Percentiles rank a stretch among this genome's conserved stretches.
Conservation (phyloP, 2,888 invertebrate species). For the Candidula unifasciata region DNA sequence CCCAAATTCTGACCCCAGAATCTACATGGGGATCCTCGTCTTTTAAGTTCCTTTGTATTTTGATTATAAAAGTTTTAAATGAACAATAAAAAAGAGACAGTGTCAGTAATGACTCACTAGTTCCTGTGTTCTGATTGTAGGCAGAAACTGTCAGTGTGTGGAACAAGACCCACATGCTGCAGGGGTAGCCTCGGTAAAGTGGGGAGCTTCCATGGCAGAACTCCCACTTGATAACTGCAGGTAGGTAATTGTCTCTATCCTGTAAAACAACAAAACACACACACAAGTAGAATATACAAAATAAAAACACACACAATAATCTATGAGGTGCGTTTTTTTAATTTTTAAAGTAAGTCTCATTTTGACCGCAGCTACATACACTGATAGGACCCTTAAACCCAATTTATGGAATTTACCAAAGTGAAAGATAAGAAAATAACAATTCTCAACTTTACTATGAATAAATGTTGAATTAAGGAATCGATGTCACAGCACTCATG, state of each 20-base stretch:
- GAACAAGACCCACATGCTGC: constrained; percentile 91
- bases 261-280: not conserved
- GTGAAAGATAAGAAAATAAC: not conserved
- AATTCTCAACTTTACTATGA: not conserved
- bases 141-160: constrained; percentile 93
- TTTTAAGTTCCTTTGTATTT: not conserved
- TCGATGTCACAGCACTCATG: too few species aligned
- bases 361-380: too few species aligned
- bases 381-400: too few species aligned
- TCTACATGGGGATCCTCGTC: too few species aligned
- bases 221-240: constrained; percentile 66
- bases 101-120: constrained; percentile 10
- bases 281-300: not conserved
- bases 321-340: too few species aligned
- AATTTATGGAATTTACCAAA: not conserved
- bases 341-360: too few species aligned
- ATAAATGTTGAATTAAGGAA: too few species aligned
- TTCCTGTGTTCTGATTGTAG: constrained; percentile 60
- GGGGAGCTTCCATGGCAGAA: constrained; percentile 87
- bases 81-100: too few species aligned
- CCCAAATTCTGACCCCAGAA: too few species aligned
- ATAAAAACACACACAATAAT: too few species aligned
- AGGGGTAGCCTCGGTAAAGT: constrained; percentile 83
- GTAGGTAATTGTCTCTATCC: constrained; percentile 57
- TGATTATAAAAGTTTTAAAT: not conserved